Evolutionary conservation across 2,888 invertebrate species (phyloP), one percentile per base, ranked within the genome.

Genomic region (Chymomyza amoena): DNA sequence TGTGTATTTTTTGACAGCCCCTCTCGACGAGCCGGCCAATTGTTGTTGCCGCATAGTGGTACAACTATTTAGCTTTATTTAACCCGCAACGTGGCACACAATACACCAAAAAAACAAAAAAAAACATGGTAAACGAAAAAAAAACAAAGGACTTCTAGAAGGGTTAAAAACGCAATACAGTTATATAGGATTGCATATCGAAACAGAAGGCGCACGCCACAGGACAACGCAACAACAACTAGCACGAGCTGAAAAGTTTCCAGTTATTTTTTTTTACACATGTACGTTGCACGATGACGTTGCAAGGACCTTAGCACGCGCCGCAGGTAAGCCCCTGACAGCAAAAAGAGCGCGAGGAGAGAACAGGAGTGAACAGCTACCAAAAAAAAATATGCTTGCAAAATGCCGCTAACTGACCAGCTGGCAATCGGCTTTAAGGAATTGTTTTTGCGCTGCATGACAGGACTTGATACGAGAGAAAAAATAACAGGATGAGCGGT

Each of bases 11-110:
- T 10, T 65, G 65, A 56, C 57, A 36, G 13, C 39, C 52, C 63
- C n/a, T 28, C 20, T 28, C 20, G 25, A 15, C 13, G 61, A 13
- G n/a, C 51, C 15, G 6, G n/a, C 51, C 15, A 28, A 4, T 57
- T 66, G 28, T 16, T n/a, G 36, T 13, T 62, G 72, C 69, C 66
- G 74, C 87, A 78, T 74, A 75, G 85, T 77, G 78, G 79, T 83
- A 73, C 72, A 83, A 76, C 73, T 73, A 81, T 83, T 84, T 80
- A 72, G 77, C 76, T 66, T 59, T 72, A 66, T 68, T 75, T 69
- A 77, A 77, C 75, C 73, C 75, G 64, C 62, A 25, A 50, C 51
- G 63, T 52, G 69, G 45, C 57, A 18, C 52, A 54, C 65, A 65
- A 61, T 50, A 51, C 73, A 54, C 54, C 68, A 65, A 66, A 61